These are phyloP conservation scores for Poeciliopsis turrubarensis DNA, from an alignment of 2,113 vertebrate species.

Conservation along the genomic window DNA sequence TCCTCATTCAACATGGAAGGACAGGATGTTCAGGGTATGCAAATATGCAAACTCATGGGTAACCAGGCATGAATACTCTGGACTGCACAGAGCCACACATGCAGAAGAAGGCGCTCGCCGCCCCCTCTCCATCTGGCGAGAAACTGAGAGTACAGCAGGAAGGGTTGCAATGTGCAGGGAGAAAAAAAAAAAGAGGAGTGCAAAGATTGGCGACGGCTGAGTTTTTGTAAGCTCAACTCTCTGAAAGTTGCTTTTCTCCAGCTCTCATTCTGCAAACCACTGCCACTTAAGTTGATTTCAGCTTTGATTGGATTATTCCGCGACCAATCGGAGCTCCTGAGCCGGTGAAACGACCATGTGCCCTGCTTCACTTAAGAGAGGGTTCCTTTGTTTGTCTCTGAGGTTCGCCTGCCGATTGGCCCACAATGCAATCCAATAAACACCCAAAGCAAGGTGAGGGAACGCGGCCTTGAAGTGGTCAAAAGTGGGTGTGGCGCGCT, in stretches of 20 bases:
- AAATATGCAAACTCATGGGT: conserved; percentile 72
- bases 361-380: conserved; percentile 4
- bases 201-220: no score
- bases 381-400: conserved; percentile 31
- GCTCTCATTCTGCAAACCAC: conserved; percentile 4
- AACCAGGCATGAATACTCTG: conserved; percentile 53
- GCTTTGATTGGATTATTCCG: conserved; percentile 19
- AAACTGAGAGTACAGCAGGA: conserved; percentile 31
- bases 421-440: conserved; percentile 7
- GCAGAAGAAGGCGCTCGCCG: conserved; percentile 32
- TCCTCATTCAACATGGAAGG: not conserved
- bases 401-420: conserved; percentile 39
- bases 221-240: not conserved
- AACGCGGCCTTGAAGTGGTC: not conserved
- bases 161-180: conserved; percentile 9
- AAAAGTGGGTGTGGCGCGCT: conserved; percentile 27
- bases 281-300: conserved; percentile 18
- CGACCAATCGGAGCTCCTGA: conserved; percentile 35
- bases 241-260: not conserved
- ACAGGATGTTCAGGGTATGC: conserved; percentile 51
- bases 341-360: not conserved
- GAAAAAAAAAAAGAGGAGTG: not conserved
- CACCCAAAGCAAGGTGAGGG: conserved; percentile 25
- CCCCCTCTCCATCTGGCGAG: conserved; percentile 76
- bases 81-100: not conserved